Evolutionary conservation across 2,797 vertebrate species (phyloP).

Genomic region (Lacerta bilineata): DNA sequence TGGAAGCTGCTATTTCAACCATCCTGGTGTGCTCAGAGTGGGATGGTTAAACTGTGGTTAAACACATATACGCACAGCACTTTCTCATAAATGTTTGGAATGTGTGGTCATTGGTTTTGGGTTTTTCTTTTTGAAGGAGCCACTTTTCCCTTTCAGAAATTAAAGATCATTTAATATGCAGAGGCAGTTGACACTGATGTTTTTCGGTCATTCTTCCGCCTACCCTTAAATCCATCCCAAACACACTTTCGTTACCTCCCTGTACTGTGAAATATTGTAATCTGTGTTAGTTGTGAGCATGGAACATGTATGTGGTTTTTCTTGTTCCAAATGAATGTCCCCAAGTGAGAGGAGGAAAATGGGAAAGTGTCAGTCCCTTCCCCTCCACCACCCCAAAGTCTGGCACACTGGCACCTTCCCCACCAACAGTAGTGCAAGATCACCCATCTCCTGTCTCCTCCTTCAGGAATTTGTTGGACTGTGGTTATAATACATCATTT

Average conservation of each 20-base stretch:
- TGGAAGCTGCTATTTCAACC: background rate
- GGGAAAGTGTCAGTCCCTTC: background rate
- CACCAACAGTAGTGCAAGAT: background rate
- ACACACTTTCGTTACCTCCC: background rate
- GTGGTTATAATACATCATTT: background rate
- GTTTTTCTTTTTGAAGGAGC: background rate
- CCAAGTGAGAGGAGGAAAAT: no score
- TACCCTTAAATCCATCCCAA: no score
- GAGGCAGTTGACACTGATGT: background rate
- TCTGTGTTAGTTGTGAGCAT: background rate
- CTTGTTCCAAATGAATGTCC: background rate
- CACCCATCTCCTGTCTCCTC: no score
- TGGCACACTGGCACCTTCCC: background rate
- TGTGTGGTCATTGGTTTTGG: background rate
- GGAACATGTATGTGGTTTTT: background rate
- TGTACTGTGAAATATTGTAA: background rate
- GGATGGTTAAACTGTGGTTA: background rate
- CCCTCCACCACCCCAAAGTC: no score
- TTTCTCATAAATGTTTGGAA: background rate
- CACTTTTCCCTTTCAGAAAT: no score
- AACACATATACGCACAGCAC: background rate
- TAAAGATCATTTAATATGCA: background rate
- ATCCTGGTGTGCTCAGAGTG: background rate
- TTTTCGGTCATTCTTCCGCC: background rate
- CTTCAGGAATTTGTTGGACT: background rate